Evolutionary conservation across 35 echinoderm and acorn worm species (phyloP).

Genomic region (Strongylocentrotus purpuratus): DNA sequence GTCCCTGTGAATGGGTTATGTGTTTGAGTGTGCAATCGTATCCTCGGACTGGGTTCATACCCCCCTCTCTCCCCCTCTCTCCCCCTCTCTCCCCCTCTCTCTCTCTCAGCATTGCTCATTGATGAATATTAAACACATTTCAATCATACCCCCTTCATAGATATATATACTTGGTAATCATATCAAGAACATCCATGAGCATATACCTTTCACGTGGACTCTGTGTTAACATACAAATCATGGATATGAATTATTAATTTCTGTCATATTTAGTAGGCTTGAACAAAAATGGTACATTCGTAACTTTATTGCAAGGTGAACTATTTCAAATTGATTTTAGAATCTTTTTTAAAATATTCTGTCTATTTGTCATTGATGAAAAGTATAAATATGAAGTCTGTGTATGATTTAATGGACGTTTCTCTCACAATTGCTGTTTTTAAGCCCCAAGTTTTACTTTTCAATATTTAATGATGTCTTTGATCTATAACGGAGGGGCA

Average conservation of each 20-base stretch:
- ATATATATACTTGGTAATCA: not conserved
- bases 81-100: not conserved
- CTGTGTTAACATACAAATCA: not conserved
- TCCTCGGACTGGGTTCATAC: not conserved
- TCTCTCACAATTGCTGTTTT: not conserved
- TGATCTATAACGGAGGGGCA: not conserved
- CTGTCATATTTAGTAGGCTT: not conserved
- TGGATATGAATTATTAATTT: not conserved
- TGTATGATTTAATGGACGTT: not conserved
- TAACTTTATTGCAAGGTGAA: not conserved
- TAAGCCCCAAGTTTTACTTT: not conserved
- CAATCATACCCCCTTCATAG: constrained; percentile 10
- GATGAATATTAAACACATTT: constrained; percentile 6
- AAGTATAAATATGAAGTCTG: no score
- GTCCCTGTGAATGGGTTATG: constrained; percentile 19
- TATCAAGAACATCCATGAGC: not conserved
- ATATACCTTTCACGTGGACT: not conserved
- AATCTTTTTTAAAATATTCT: not conserved
- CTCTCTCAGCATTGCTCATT: not conserved
- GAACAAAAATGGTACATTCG: not conserved
- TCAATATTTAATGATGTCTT: not conserved
- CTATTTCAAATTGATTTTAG: no score
- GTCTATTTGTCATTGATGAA: no score
- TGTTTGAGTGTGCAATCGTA: constrained; percentile 45
- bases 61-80: not conserved